Percentiles rank a stretch among this genome's conserved stretches.
phyloP scores from a whole-genome alignment of 2,888 invertebrate genomes.

The Drosophila nr. perissopoda region DNA sequence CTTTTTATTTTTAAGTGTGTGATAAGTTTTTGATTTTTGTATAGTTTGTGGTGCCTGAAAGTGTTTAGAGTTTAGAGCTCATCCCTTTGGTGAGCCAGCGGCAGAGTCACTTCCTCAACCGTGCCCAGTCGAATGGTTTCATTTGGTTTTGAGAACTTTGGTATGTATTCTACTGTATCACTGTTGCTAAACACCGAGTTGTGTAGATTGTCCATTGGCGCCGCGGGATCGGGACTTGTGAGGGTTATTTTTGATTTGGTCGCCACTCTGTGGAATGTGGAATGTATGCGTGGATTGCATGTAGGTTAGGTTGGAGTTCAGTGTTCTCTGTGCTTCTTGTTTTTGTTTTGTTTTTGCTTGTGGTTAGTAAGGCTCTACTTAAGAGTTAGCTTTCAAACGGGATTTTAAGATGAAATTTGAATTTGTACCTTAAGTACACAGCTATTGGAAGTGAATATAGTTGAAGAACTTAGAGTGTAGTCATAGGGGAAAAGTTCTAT shows the following conservation, averaged over 20 bases:
- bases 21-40: slow-evolving; percentile 28
- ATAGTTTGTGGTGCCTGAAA: slow-evolving; percentile 21
- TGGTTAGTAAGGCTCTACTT: slow-evolving; percentile 59
- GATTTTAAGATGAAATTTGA: slow-evolving; percentile 31
- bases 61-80: slow-evolving; percentile 71
- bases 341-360: background rate
- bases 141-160: slow-evolving; percentile 86
- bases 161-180: slow-evolving; percentile 83
- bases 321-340: slow-evolving; percentile 1
- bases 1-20: slow-evolving; percentile 37
- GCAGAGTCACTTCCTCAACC: slow-evolving; percentile 82
- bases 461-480: slow-evolving; percentile 59
- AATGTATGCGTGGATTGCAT: slow-evolving; percentile 37
- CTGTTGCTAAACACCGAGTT: slow-evolving; percentile 82
- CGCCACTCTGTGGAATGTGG: slow-evolving; percentile 80
- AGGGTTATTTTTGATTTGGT: slow-evolving; percentile 86
- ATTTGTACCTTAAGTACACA: slow-evolving; percentile 81
- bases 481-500: slow-evolving; percentile 64
- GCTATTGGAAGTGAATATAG: slow-evolving; percentile 64
- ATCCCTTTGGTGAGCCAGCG: slow-evolving; percentile 68
- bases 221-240: slow-evolving; percentile 86
- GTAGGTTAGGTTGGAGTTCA: slow-evolving; percentile 29
- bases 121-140: slow-evolving; percentile 83
- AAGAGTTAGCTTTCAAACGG: slow-evolving; percentile 25
- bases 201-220: slow-evolving; percentile 72